phyloP scores from a whole-genome alignment of 2,888 invertebrate genomes.

The Exephanes ischioxanthus region DNA sequence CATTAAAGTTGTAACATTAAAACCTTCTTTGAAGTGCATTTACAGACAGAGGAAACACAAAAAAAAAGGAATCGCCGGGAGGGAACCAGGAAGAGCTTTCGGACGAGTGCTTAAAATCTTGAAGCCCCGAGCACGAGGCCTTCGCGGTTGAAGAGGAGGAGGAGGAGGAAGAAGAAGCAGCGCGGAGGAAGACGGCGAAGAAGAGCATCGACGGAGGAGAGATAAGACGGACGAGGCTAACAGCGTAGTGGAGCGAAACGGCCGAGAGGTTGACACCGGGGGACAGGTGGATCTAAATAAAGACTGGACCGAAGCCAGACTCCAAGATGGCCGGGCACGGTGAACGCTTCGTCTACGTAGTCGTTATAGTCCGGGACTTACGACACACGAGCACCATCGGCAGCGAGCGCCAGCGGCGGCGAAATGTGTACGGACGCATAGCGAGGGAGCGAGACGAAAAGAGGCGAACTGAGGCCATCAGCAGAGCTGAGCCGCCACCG shows the following conservation, averaged over 20 bases:
- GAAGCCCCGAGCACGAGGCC: neutral
- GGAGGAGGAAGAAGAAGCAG: constrained; percentile 12
- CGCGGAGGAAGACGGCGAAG: constrained; percentile 11
- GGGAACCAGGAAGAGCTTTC: constrained; percentile 38
- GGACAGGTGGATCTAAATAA: constrained; percentile 85
- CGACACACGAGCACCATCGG: constrained; percentile 63
- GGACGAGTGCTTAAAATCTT: neutral
- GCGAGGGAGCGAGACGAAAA: constrained; percentile 26
- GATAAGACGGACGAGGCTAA: constrained; percentile 31
- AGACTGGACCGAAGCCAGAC: constrained; percentile 84
- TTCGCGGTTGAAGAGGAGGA: neutral
- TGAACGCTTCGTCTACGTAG: constrained; percentile 56
- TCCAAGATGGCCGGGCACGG: constrained; percentile 79
- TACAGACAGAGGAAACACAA: too few species aligned
- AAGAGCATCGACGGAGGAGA: constrained; percentile 25
- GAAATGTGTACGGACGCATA: constrained; percentile 53
- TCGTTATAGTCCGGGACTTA: constrained; percentile 69
- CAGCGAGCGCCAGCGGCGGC: constrained; percentile 38
- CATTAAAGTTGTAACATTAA: too few species aligned
- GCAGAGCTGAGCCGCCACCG: constrained; percentile 55
- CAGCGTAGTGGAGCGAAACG: constrained; percentile 22
- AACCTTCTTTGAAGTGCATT: too few species aligned
- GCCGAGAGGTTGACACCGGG: constrained; percentile 76
- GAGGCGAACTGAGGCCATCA: constrained; percentile 62
- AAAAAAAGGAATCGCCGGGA: neutral